phyloP scores from a whole-genome alignment of 2,797 vertebrate genomes.

The Thripadectes ignobilis region DNA sequence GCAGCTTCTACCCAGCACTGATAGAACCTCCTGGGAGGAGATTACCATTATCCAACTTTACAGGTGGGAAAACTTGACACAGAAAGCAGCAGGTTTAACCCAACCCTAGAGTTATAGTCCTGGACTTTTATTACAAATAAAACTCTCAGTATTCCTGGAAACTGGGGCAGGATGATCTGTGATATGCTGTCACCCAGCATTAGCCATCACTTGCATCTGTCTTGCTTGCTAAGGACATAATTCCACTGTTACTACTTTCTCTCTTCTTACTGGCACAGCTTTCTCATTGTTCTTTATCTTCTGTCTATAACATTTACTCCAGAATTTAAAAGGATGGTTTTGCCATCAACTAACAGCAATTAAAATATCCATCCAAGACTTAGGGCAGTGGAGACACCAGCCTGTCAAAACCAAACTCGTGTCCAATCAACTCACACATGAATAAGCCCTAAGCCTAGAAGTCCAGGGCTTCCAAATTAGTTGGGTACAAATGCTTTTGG shows the following conservation, averaged over 20 bases:
- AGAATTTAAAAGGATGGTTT: not conserved
- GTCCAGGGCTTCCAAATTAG: not conserved
- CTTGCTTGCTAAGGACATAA: not conserved
- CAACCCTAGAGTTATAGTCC: not conserved
- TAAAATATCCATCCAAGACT: not conserved
- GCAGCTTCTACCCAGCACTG: not conserved
- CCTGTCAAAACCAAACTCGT: not conserved
- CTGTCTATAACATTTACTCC: not conserved
- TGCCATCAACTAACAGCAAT: not conserved
- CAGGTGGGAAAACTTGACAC: constrained; percentile 25
- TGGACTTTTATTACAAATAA: not conserved
- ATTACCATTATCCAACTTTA: not conserved
- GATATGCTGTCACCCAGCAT: not conserved
- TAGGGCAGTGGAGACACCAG: not conserved
- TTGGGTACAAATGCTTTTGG: not conserved
- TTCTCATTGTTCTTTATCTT: not conserved
- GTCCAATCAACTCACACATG: not conserved
- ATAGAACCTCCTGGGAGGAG: constrained; percentile 3
- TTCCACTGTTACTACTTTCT: not conserved
- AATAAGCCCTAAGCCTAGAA: not conserved
- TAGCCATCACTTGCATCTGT: not conserved
- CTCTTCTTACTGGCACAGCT: not conserved
- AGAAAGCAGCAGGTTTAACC: not conserved
- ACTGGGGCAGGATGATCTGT: not conserved
- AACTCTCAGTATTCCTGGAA: not conserved